Percentiles rank a stretch among this genome's conserved stretches.
Conservation (phyloP, 2,113 vertebrate species). For the Ailurus styani region DNA sequence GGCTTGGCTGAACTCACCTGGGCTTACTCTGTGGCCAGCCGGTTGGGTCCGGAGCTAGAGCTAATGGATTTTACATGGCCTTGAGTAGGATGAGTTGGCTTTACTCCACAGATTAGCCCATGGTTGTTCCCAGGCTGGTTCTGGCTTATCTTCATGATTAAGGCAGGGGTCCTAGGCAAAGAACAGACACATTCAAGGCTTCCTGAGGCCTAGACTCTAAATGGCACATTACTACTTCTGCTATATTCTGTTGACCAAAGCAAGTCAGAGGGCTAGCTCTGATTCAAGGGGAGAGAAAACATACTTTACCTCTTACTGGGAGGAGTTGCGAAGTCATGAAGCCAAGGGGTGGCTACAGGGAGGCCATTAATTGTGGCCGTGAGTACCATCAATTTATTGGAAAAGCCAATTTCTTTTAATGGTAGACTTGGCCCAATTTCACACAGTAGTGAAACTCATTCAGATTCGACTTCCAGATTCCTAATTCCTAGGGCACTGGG, state of each 20-base stretch:
- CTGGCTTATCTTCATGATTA: neutral
- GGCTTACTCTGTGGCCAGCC: neutral
- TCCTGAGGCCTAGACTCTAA: neutral
- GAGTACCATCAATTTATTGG: neutral
- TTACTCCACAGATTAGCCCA: neutral
- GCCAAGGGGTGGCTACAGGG: neutral
- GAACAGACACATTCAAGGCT: neutral
- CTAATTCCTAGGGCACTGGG: neutral
- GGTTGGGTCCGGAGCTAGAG: neutral
- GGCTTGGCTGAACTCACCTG: neutral
- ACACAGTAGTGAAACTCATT: neutral
- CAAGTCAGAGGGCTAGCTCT: neutral
- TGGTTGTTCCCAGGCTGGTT: neutral
- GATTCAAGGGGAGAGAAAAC: neutral
- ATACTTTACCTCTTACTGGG: neutral
- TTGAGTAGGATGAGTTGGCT: neutral
- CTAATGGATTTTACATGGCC: neutral
- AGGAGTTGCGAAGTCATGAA: neutral
- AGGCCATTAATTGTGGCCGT: neutral
- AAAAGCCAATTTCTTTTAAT: neutral
- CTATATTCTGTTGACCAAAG: neutral
- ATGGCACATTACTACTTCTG: neutral
- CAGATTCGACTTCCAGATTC: constrained; percentile 11
- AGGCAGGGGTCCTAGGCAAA: neutral
- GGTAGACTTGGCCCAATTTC: neutral